Evolutionary conservation across 2,888 invertebrate genomes (phyloP), one percentile per base, ranked within the genome.

Genomic region (Anodontia alba): DNA sequence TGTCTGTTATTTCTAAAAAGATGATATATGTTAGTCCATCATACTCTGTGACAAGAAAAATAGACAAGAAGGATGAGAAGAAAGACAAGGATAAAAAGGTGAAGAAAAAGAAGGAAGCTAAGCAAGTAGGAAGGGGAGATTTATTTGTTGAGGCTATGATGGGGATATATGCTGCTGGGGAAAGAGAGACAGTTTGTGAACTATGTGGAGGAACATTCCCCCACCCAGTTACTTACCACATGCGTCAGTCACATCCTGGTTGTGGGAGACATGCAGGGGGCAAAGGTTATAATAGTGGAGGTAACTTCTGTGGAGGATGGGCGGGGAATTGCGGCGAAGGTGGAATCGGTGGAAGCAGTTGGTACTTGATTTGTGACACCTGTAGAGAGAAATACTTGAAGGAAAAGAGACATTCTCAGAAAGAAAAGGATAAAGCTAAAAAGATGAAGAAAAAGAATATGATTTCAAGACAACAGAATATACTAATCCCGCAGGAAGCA

Each of bases 311-410:
- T 91, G 96, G 97, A 57, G 98, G 97, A 0, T 98, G 97, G 97
- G 97, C 97, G 0, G 98, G 98, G 2, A 97, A 97, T 91, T 98
- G 98, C 93, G 98, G 98, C 54, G 97, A 97, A 91, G 97, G 97
- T 1, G 97, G 97, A 36, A 96, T 97, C 43, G 97, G 97, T 1
- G 94, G 94, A n/a, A 94, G 95, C 84, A 96, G 97, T 23, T 98
- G 98, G 97, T 99, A 99, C 94, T 96, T 99, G 38, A 96, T 98
- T 93, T 99, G 99, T 95, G 98, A 98, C 92, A 95, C 96, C 66
- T 99, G 99, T 93, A 96, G 98, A 12, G 97, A 98, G 73, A 97
- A 97, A 90, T 97, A 96, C 94, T 95, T 96, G 88, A 96, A 94
- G 51, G 93, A 93, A 69, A 92, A 92, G 80, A 87, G 90, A 26